phyloP scores from a whole-genome alignment of 2,888 invertebrate species.

The Heteropelma amictum region DNA sequence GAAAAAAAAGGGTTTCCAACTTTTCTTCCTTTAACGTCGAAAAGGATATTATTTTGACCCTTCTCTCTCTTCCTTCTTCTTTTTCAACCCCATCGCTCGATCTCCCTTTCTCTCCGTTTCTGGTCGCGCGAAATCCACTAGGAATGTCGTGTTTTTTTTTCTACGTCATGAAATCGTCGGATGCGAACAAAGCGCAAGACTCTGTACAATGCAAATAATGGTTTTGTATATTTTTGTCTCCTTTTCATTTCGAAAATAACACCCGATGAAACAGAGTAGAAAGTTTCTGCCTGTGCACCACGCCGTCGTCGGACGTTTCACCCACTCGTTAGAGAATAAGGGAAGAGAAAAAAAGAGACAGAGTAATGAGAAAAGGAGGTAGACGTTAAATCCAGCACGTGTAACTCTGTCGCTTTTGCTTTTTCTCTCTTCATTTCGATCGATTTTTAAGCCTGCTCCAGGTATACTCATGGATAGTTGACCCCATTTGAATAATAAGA shows the following conservation, averaged over 20 bases:
- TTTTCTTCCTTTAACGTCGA: background rate
- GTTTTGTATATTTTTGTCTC: slow-evolving; percentile 10
- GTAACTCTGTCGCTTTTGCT: slow-evolving; percentile 3
- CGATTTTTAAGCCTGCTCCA: slow-evolving; percentile 49
- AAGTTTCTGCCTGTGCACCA: slow-evolving; percentile 4
- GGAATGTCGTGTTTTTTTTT: background rate
- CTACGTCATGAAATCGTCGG: background rate
- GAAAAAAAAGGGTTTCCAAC: slow-evolving; percentile 6
- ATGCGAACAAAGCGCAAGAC: background rate
- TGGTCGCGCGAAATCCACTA: too few species aligned
- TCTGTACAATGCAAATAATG: slow-evolving; percentile 14
- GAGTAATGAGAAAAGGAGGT: slow-evolving; percentile 8
- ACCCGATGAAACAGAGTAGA: background rate
- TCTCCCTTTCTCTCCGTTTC: too few species aligned
- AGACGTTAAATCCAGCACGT: slow-evolving; percentile 12
- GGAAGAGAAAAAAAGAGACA: background rate
- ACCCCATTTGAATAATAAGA: slow-evolving; percentile 48
- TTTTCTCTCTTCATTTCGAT: slow-evolving; percentile 28
- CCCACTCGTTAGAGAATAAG: background rate
- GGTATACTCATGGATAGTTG: slow-evolving; percentile 46
- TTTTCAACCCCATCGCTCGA: too few species aligned
- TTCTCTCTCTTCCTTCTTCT: too few species aligned
- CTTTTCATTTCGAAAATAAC: background rate
- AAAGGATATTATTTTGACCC: too few species aligned
- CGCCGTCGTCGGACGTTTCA: background rate